A percentile compares a stretch with the other conserved stretches of the same genome.
Evolutionary conservation across 2,113 vertebrate genomes (phyloP).

Genomic region (Erpornis zantholeuca): DNA sequence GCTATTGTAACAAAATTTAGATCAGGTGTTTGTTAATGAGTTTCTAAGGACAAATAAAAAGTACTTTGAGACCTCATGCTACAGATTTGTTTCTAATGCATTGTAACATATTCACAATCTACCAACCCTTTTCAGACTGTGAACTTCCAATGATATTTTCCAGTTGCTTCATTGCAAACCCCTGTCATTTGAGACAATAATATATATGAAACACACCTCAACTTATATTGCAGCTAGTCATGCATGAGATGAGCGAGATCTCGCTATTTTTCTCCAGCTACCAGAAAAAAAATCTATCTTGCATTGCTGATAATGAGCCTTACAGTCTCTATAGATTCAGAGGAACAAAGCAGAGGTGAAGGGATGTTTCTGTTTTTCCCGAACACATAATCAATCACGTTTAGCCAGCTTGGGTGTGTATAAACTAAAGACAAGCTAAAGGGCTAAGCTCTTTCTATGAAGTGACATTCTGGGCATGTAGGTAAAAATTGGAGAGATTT

Average conservation of each 20-base stretch:
- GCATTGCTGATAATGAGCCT: neutral
- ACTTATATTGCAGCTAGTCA: neutral
- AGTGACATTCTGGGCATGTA: neutral
- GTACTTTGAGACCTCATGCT: neutral
- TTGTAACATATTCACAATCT: neutral
- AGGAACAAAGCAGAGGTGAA: neutral
- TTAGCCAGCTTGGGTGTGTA: neutral
- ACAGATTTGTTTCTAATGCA: neutral
- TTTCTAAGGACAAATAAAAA: slow-evolving; percentile 4
- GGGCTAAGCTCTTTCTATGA: neutral
- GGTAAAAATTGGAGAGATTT: neutral
- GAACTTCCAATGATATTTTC: neutral
- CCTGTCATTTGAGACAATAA: neutral
- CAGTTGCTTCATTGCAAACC: neutral
- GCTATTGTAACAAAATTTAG: neutral
- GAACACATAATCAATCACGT: neutral
- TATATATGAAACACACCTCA: neutral
- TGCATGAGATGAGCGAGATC: neutral
- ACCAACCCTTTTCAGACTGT: neutral
- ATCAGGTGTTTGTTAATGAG: neutral
- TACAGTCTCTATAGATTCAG: neutral
- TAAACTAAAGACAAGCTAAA: neutral
- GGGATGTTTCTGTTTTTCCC: neutral
- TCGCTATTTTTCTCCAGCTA: neutral
- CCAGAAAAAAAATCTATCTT: neutral